Conservation (phyloP, 2,888 invertebrate genomes). For the Mactromeris polynyma region DNA sequence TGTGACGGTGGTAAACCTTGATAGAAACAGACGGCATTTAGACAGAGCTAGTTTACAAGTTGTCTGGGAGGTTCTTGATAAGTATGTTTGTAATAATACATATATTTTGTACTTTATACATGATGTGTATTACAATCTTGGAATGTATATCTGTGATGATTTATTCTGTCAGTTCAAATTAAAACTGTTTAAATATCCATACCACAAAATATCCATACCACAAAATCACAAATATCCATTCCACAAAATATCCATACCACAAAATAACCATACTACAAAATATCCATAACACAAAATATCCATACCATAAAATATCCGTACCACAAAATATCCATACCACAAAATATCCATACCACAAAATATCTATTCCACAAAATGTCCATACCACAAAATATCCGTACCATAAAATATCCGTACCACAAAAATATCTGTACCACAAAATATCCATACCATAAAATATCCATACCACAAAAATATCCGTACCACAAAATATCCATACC, state of each 20-base stretch:
- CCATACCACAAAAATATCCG: too few species aligned
- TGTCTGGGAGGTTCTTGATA: conserved; percentile 99
- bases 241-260: neutral
- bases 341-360: too few species aligned
- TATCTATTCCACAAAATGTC: too few species aligned
- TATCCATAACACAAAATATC: neutral
- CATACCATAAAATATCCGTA: too few species aligned
- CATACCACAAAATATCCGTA: too few species aligned
- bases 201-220: neutral
- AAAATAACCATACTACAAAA: neutral
- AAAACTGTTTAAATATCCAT: neutral
- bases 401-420: too few species aligned
- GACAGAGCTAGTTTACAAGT: conserved; percentile 97
- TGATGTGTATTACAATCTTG: neutral
- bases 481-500: too few species aligned
- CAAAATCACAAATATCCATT: neutral
- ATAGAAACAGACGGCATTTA: conserved; percentile 97
- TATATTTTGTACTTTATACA: neutral
- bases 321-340: too few species aligned
- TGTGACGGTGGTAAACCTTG: conserved; percentile 96
- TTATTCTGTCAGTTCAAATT: neutral
- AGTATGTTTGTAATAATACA: conserved; percentile 88
- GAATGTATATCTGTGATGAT: neutral
- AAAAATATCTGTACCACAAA: too few species aligned
- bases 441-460: too few species aligned